Percentiles rank a stretch among this genome's conserved stretches.
phyloP scores from a whole-genome alignment of 2,113 vertebrate species.

The Aviceda subcristata region DNA sequence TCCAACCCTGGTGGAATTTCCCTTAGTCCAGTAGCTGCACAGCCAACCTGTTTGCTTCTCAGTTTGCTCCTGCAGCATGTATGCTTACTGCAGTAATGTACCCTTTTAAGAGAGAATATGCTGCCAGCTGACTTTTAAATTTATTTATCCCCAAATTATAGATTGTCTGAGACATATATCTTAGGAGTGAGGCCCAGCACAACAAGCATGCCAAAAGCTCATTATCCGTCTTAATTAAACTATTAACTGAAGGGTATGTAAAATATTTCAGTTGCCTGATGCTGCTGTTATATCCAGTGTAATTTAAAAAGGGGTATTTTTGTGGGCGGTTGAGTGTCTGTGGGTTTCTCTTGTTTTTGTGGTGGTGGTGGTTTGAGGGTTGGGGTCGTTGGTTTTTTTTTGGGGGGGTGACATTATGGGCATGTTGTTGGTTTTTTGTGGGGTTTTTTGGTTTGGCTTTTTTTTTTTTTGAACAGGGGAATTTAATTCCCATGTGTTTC shows the following conservation, averaged over 20 bases:
- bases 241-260: not conserved
- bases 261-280: not conserved
- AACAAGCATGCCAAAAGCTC: not conserved
- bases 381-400: too few species aligned
- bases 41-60: not conserved
- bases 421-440: too few species aligned
- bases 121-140: not conserved
- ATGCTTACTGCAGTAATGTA: not conserved
- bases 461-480: not conserved
- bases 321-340: not conserved
- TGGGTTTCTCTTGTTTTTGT: not conserved
- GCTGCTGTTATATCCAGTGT: not conserved
- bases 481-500: not conserved
- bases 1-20: not conserved
- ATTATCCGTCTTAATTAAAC: not conserved
- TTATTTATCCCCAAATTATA: not conserved
- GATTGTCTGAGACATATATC: not conserved
- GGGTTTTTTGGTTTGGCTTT: too few species aligned
- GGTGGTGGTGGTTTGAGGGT: too few species aligned
- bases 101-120: not conserved
- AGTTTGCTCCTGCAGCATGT: not conserved
- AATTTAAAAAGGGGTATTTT: not conserved
- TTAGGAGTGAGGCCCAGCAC: not conserved
- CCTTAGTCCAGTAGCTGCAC: not conserved
- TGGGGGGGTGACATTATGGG: not conserved